Evolutionary conservation across 2,113 vertebrate species (phyloP), one percentile per base, ranked within the genome.

Genomic region (Caracal caracal): DNA sequence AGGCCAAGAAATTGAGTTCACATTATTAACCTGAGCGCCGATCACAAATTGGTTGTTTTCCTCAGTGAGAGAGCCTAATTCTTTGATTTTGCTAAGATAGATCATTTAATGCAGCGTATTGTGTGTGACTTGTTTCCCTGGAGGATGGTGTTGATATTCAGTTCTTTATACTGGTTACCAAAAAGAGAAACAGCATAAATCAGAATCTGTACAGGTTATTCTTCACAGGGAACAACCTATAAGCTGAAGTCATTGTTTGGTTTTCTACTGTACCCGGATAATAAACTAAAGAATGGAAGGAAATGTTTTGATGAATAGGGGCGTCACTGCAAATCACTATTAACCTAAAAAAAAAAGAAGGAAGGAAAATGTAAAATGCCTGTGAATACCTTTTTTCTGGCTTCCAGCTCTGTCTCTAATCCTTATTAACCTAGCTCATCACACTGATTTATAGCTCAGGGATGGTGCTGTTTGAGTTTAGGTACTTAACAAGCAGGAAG

Each of bases 31-130:
- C 35, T 30, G 61, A 76, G 37, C 24, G 28, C 63, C 82, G 30
- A 73, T 90, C 76, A 84, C 33, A 49, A 40, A 80, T 28, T 81
- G 35, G 17, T 19, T 85, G 24, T 93, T 83, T 83, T 63, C 63
- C 43, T 82, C 92, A 89, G 47, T 89, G 40, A 84, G 37, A 90
- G 93, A 93, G 68, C 66, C 65, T 83, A 81, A 93, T 68, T 92
- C 81, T 97, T 94, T 96, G 82, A 84, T 87, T 97, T 97, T 95
- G 82, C 86, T 79, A 88, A 93, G 88, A 97, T 91, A 94, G 95
- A 87, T 94, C 83, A 90, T 81, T 87, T 96, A 76, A 76, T 73
- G 83, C 28, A 53, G 47, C 76, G 26, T 70, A 95, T 93, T 95
- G 89, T 96, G 63, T 96, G 82, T 82, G 68, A 76, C 80, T 92